Evolutionary conservation across 2,797 vertebrate genomes (phyloP).

Genomic region (Borostomias antarcticus): DNA sequence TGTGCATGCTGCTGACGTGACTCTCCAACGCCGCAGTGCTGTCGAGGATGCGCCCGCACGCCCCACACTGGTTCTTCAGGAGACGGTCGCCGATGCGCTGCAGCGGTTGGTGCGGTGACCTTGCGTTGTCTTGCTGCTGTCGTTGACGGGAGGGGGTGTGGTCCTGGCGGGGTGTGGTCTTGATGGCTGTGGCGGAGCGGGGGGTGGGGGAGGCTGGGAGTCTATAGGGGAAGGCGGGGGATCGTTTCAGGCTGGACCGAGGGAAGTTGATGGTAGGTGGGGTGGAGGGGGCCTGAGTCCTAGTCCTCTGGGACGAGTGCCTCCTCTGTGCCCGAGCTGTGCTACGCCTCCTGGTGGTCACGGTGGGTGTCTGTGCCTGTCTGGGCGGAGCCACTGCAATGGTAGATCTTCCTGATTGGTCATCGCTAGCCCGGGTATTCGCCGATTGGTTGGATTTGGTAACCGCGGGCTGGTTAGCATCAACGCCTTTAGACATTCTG

Average conservation of each 20-base stretch:
- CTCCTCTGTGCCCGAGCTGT: too few relatives aligned
- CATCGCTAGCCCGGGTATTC: not conserved
- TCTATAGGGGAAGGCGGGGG: not conserved
- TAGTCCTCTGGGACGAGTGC: too few relatives aligned
- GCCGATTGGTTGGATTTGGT: constrained; percentile 3
- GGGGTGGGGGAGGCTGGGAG: not conserved
- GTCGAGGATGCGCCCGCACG: constrained; percentile 72
- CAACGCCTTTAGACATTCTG: constrained; percentile 23
- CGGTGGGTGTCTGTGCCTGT: too few relatives aligned
- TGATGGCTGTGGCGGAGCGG: not conserved
- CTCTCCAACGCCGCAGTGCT: constrained; percentile 68
- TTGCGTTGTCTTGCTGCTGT: too few relatives aligned
- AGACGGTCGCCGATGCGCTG: constrained; percentile 52
- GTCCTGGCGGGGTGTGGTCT: too few relatives aligned
- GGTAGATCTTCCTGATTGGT: not conserved
- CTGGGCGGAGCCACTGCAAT: not conserved
- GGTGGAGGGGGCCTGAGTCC: too few relatives aligned
- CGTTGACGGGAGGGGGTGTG: too few relatives aligned
- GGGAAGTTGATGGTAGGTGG: not conserved
- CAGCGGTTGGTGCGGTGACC: too few relatives aligned
- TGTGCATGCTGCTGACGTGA: constrained; percentile 73
- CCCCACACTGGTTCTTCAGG: constrained; percentile 70
- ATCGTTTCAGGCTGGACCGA: not conserved
- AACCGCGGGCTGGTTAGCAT: constrained; percentile 26
- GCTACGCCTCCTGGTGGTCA: too few relatives aligned